phyloP scores from a whole-genome alignment of 1,140 invertebrate species.

The Oncopeltus fasciatus region DNA sequence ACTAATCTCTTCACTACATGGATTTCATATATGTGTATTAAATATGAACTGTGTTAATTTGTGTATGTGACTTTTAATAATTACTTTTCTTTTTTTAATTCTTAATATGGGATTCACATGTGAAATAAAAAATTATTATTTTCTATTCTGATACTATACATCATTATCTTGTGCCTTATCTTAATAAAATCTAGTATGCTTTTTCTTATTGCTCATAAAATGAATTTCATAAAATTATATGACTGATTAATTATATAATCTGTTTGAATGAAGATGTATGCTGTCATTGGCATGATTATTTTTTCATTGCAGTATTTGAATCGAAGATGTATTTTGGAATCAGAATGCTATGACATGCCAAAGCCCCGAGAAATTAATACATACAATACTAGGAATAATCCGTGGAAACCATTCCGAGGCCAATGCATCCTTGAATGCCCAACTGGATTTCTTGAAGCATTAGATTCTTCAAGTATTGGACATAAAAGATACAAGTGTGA shows the following conservation, averaged over 20 bases:
- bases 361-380: constrained; percentile 33
- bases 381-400: constrained; percentile 24
- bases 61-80: no score
- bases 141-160: no score
- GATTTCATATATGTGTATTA: no score
- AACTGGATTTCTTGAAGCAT: constrained; percentile 43
- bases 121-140: no score
- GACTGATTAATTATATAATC: no score
- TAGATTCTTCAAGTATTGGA: constrained; percentile 8
- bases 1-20: no score
- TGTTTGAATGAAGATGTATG: not conserved
- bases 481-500: constrained; percentile 22
- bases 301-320: constrained; percentile 41
- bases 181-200: no score
- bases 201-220: not conserved
- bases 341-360: constrained; percentile 50
- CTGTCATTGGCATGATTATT: no score
- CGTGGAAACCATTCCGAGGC: constrained; percentile 44
- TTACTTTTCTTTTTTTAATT: no score
- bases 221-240: not conserved
- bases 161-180: no score
- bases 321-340: constrained; percentile 58
- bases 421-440: constrained; percentile 65
- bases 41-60: no score
- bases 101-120: no score